phyloP scores from a whole-genome alignment of 2,888 invertebrate species.

The Epistrophe eligans region DNA sequence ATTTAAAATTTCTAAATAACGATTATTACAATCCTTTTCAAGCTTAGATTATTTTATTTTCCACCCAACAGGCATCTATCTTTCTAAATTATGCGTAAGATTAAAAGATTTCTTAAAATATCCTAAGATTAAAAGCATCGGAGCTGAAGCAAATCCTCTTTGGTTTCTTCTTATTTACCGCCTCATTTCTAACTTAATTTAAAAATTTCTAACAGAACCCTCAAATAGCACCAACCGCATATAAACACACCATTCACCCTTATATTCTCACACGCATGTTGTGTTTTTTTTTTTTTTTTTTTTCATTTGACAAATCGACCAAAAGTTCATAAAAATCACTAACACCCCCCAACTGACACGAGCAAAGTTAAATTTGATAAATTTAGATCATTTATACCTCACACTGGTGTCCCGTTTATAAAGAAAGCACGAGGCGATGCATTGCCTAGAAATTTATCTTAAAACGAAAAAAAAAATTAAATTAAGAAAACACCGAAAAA shows the following conservation, averaged over 20 bases:
- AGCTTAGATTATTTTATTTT: neutral
- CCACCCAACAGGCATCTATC: neutral
- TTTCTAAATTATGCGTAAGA: neutral
- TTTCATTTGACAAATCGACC: constrained; percentile 55
- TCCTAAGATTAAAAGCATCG: neutral
- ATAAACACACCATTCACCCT: neutral
- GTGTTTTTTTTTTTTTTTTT: neutral
- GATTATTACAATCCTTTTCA: neutral
- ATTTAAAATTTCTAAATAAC: neutral
- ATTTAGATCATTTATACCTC: constrained; percentile 54
- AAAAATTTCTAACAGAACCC: neutral
- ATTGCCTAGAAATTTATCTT: constrained; percentile 37
- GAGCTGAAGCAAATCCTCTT: neutral
- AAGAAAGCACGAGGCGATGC: neutral
- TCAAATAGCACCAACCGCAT: neutral
- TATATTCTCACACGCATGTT: neutral
- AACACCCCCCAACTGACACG: constrained; percentile 27
- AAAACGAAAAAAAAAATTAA: neutral
- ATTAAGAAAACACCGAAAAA: neutral
- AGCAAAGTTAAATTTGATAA: constrained; percentile 48
- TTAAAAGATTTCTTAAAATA: neutral
- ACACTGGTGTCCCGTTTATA: neutral
- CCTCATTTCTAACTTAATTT: constrained; percentile 30
- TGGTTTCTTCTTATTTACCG: constrained; percentile 32
- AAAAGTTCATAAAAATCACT: constrained; percentile 68